Conservation (phyloP, 2,888 invertebrate genomes). For the Operophtera brumata region DNA sequence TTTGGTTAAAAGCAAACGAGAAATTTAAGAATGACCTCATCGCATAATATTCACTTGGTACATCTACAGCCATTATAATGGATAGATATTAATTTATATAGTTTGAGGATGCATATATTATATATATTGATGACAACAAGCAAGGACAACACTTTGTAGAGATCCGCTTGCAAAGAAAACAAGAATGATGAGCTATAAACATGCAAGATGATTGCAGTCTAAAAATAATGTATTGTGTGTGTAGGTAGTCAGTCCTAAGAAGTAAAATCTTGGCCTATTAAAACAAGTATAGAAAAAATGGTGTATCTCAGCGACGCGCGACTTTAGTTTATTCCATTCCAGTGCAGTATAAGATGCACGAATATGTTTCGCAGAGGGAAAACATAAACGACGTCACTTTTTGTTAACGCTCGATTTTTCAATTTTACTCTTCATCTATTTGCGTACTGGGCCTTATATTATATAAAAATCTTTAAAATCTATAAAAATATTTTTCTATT, state of each 20-base stretch:
- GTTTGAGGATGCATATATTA: conserved; percentile 40
- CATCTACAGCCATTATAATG: conserved; percentile 18
- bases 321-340: no score
- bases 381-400: no score
- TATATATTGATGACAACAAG: conserved; percentile 36
- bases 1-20: background rate
- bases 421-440: no score
- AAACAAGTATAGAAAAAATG: no score
- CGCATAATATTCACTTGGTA: background rate
- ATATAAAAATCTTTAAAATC: no score
- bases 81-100: conserved; percentile 26
- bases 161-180: conserved; percentile 42
- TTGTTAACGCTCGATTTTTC: no score
- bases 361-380: no score
- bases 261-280: background rate
- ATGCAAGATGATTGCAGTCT: conserved; percentile 9
- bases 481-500: no score
- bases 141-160: conserved; percentile 40
- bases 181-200: conserved; percentile 36
- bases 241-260: background rate
- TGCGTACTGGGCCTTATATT: no score
- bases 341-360: no score
- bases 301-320: no score
- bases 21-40: conserved; percentile 1
- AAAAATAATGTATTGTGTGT: background rate